phyloP scores from a whole-genome alignment of 2,888 invertebrate genomes.

The Hetaerina titia region DNA sequence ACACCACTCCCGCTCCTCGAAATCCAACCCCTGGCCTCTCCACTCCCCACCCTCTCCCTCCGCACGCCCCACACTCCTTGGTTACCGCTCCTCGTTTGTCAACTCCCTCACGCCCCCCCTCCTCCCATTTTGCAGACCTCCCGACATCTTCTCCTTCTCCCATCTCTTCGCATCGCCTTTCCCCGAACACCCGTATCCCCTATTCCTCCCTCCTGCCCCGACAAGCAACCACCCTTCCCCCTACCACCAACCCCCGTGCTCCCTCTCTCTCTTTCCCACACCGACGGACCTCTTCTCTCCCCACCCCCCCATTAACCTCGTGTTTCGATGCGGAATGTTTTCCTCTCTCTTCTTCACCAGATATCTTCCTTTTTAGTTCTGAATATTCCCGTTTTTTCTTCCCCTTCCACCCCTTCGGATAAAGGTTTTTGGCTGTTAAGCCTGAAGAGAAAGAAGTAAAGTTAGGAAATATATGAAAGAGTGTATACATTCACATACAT shows the following conservation, averaged over 20 bases:
- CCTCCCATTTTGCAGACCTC: neutral
- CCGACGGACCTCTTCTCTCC: neutral
- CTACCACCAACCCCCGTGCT: neutral
- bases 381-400: neutral
- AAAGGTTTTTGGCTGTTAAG: conserved; percentile 18
- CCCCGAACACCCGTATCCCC: neutral
- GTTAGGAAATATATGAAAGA: no score
- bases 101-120: no score
- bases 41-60: neutral
- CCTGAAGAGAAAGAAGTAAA: neutral
- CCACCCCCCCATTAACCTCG: neutral
- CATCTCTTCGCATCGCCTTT: neutral
- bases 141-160: neutral
- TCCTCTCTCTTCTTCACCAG: neutral
- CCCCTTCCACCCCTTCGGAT: neutral
- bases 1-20: neutral
- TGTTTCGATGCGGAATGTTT: neutral
- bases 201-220: neutral
- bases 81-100: no score
- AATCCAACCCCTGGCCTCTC: neutral
- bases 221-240: neutral
- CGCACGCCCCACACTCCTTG: neutral
- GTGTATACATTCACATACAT: no score
- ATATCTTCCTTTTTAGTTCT: neutral
- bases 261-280: neutral